Evolutionary conservation across 2,797 vertebrate genomes (phyloP).

Genomic region (Xiphorhynchus erythropygius): DNA sequence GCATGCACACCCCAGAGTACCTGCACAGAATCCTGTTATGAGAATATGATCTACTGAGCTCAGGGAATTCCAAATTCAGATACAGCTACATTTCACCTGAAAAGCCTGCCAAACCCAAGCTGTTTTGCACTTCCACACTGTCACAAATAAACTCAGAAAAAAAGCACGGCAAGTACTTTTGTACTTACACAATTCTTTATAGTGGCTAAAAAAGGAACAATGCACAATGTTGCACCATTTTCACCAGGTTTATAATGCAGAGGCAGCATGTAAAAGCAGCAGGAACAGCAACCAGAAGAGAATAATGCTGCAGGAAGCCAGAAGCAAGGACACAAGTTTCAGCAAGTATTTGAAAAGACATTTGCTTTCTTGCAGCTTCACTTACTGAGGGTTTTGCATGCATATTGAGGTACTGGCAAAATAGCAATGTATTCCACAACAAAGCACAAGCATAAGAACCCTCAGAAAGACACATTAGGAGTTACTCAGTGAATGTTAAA

Average conservation of each 20-base stretch:
- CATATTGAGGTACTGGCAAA: not conserved
- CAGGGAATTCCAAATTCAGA: not conserved
- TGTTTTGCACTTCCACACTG: not conserved
- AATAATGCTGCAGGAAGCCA: not conserved
- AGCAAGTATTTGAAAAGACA: not conserved
- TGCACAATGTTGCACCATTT: not conserved
- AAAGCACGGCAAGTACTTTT: not conserved
- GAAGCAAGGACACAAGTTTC: not conserved
- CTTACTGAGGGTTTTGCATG: not conserved
- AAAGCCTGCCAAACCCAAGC: not conserved
- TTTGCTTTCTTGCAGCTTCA: not conserved
- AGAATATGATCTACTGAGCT: slow-evolving; percentile 36
- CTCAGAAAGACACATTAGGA: not conserved
- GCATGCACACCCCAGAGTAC: not conserved
- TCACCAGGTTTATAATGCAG: not conserved
- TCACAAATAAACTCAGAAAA: not conserved
- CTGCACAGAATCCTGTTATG: not conserved
- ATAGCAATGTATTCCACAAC: not conserved
- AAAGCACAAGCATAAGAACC: not conserved
- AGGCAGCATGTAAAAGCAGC: not conserved
- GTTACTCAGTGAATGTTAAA: not conserved
- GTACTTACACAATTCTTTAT: not conserved
- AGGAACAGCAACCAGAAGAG: not conserved
- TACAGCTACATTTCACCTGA: not conserved
- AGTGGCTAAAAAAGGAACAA: not conserved